Evolutionary conservation across 1,140 invertebrate genomes (phyloP), one percentile per base, ranked within the genome.

Genomic region (Dendrolimus punctatus): DNA sequence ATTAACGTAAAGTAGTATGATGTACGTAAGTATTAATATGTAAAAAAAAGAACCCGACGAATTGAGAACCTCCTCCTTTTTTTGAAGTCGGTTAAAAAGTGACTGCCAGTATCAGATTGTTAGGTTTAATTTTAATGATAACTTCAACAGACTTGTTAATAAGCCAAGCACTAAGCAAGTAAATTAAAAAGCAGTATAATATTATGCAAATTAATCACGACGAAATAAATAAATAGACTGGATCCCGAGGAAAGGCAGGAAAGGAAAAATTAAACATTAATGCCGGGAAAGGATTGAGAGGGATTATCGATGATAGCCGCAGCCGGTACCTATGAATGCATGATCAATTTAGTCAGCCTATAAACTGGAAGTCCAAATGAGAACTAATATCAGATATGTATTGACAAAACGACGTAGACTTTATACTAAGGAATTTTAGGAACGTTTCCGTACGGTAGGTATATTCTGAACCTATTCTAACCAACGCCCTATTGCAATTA

Each of bases 301-400:
- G 79, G 73, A 68, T 76, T 70, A 74, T 81, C 76, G 78, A 83
- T 83, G 82, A 85, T 82, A 83, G 82, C 78, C 82, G 82, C 82
- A 80, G 80, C 79, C 80, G 79, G 77, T 83, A 74, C 82, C 78
- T 83, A 23, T 3, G 23, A 23, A 23, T 23, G 3, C 23, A 23
- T 23, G 23, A 23, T 23, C 23, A 23, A 23, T 23, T 23, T 23
- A 23, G 23, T 23, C 23, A 23, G 23, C 23, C 23, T 23, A 23
- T 23, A 23, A 23, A 23, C 23, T 23, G 23, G 23, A 23, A 23
- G 23, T 23, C 23, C 23, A 23, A 23, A 23, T 23, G 23, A 23
- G 1, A 23, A 23, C 3, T 23, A 23, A 23, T 23, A 23, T 23
- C 23, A 23, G 23, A 23, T 23, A 23, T 23, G 23, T 3, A 23